Evolutionary conservation across 2,797 vertebrate genomes (phyloP).

Genomic region (Coccyzus lansbergi): DNA sequence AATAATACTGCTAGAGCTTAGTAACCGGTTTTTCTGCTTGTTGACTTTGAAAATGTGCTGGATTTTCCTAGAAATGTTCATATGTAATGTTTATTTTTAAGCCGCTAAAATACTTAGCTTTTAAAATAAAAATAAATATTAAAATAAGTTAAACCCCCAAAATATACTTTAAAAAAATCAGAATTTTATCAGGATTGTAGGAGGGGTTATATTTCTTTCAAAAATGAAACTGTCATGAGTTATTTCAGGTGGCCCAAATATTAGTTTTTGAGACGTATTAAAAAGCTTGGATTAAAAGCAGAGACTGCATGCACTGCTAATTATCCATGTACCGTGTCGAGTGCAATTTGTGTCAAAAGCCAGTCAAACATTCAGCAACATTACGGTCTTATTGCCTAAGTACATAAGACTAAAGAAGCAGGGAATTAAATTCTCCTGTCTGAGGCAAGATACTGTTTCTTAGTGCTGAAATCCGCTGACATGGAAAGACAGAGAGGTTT

Average conservation of each 20-base stretch:
- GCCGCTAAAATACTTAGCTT: background rate
- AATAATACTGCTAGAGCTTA: background rate
- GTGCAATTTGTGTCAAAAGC: conserved; percentile 34
- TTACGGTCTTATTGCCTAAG: conserved; percentile 5
- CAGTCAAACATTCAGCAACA: conserved; percentile 2
- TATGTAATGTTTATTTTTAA: background rate
- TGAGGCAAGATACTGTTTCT: conserved; percentile 23
- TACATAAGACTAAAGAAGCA: background rate
- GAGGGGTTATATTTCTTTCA: background rate
- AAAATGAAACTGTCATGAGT: background rate
- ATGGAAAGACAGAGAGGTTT: conserved; percentile 57
- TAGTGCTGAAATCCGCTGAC: conserved; percentile 27
- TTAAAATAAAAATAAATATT: background rate
- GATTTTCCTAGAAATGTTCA: background rate
- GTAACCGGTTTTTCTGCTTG: background rate
- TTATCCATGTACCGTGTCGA: background rate
- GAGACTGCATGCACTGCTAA: background rate
- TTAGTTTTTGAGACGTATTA: background rate
- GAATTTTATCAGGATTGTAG: background rate
- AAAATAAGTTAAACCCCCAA: background rate
- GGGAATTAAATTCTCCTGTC: conserved; percentile 53
- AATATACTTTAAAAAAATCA: background rate
- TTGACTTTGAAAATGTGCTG: background rate
- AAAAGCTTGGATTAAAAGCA: background rate
- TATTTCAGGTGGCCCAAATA: background rate